These are phyloP conservation scores for Catharus ustulatus DNA, from an alignment of 2,797 vertebrate species.

Conservation along the genomic window DNA sequence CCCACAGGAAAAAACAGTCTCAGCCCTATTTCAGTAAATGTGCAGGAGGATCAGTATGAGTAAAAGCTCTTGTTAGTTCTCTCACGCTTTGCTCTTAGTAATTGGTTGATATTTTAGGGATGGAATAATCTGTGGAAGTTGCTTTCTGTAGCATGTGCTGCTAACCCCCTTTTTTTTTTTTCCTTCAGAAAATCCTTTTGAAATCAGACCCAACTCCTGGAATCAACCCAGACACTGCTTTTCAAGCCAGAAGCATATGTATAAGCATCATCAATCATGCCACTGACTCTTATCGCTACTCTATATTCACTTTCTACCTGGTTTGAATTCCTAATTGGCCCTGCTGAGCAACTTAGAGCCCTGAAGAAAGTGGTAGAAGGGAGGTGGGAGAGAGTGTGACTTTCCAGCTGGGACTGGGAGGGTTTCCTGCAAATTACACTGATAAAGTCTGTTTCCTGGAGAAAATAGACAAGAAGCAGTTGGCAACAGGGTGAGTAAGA, in stretches of 20 bases:
- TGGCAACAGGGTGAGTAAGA: constrained; percentile 38
- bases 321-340: constrained; percentile 29
- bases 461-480: constrained; percentile 35
- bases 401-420: neutral
- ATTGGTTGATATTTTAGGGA: constrained; percentile 37
- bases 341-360: neutral
- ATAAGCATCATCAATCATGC: constrained; percentile 38
- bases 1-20: neutral
- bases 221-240: constrained; percentile 19
- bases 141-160: neutral
- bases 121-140: constrained; percentile 31
- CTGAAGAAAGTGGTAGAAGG: neutral
- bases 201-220: constrained; percentile 42
- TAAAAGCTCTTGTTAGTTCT: constrained; percentile 22
- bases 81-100: neutral
- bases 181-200: constrained; percentile 23
- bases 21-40: neutral
- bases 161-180: neutral
- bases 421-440: neutral
- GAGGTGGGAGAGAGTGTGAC: neutral
- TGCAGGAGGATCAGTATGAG: neutral
- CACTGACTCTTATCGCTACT: constrained; percentile 23
- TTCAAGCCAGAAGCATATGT: constrained; percentile 37
- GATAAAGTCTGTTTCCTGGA: neutral
- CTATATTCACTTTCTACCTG: constrained; percentile 37